Conservation (phyloP, 1,140 invertebrate species). For the Drosophila parabipectinata region DNA sequence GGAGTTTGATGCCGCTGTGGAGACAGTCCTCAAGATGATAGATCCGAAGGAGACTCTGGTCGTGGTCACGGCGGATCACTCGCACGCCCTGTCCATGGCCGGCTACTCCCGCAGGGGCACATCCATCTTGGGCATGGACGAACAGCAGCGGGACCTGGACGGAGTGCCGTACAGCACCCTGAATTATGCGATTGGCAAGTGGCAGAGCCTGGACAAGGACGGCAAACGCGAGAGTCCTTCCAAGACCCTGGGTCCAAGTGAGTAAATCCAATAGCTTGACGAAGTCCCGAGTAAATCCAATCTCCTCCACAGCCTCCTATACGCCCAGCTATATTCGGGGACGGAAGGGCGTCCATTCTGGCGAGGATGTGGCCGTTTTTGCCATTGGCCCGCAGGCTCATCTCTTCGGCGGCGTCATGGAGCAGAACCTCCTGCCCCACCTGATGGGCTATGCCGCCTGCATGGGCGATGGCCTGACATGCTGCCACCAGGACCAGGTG, state of each 20-base stretch:
- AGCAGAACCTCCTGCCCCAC: slow-evolving; percentile 91
- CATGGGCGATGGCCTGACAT: slow-evolving; percentile 77
- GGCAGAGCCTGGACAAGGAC: slow-evolving; percentile 82
- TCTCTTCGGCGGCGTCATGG: slow-evolving; percentile 89
- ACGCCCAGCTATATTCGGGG: slow-evolving; percentile 84
- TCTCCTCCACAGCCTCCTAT: slow-evolving; percentile 57
- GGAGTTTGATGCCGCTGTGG: slow-evolving; percentile 88
- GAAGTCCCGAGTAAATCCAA: neutral
- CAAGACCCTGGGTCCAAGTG: slow-evolving; percentile 52
- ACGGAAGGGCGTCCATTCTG: slow-evolving; percentile 86
- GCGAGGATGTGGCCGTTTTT: slow-evolving; percentile 89
- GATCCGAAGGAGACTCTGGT: slow-evolving; percentile 87
- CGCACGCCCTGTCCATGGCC: slow-evolving; percentile 88
- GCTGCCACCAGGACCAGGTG: slow-evolving; percentile 22
- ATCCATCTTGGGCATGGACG: slow-evolving; percentile 86
- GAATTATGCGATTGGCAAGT: slow-evolving; percentile 88
- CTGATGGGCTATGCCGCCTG: slow-evolving; percentile 88
- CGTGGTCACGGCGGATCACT: slow-evolving; percentile 89
- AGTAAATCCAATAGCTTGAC: slow-evolving; percentile 1
- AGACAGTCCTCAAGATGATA: slow-evolving; percentile 86
- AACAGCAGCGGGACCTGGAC: slow-evolving; percentile 51
- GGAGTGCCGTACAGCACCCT: slow-evolving; percentile 87
- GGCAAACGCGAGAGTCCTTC: slow-evolving; percentile 55
- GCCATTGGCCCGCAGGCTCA: slow-evolving; percentile 88
- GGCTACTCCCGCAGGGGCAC: slow-evolving; percentile 89